Percentiles rank a stretch among this genome's conserved stretches.
Conservation (phyloP, 2,113 vertebrate genomes). For the Rana temporaria region DNA sequence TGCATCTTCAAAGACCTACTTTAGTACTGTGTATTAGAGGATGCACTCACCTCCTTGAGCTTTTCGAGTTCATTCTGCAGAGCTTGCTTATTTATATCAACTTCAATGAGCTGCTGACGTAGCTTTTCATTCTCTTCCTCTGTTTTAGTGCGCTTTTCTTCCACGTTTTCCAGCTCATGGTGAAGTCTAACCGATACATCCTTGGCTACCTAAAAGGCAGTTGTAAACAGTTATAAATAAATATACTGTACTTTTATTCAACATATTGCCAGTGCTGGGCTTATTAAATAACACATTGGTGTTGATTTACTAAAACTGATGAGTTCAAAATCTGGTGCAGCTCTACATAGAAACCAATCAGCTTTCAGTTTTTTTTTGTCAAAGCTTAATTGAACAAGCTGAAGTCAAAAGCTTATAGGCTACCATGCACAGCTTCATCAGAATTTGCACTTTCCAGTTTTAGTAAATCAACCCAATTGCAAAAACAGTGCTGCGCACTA, state of each 20-base stretch:
- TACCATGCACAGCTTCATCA: too few relatives aligned
- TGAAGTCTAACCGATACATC: slow-evolving; percentile 97
- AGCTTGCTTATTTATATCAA: slow-evolving; percentile 94
- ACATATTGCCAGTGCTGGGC: not conserved
- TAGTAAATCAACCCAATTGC: too few relatives aligned
- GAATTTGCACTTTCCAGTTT: too few relatives aligned
- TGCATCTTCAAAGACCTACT: not conserved
- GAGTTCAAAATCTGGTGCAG: too few relatives aligned
- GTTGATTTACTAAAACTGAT: too few relatives aligned
- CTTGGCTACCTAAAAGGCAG: slow-evolving; percentile 88
- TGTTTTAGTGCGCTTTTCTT: slow-evolving; percentile 94
- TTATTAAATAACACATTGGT: too few relatives aligned
- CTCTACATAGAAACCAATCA: too few relatives aligned
- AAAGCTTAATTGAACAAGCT: too few relatives aligned
- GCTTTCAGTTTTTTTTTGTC: too few relatives aligned
- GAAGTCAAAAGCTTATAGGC: too few relatives aligned
- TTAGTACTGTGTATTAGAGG: not conserved
- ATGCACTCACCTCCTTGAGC: slow-evolving; percentile 88
- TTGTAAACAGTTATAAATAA: not conserved
- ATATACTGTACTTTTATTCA: not conserved
- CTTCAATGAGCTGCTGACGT: slow-evolving; percentile 93
- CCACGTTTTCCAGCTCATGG: slow-evolving; percentile 95
- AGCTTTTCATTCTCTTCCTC: slow-evolving; percentile 97
- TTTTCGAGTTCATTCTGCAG: slow-evolving; percentile 95
- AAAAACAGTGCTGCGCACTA: too few relatives aligned